phyloP scores from a whole-genome alignment of 2,113 vertebrate species.

The Oncorhynchus clarkii region DNA sequence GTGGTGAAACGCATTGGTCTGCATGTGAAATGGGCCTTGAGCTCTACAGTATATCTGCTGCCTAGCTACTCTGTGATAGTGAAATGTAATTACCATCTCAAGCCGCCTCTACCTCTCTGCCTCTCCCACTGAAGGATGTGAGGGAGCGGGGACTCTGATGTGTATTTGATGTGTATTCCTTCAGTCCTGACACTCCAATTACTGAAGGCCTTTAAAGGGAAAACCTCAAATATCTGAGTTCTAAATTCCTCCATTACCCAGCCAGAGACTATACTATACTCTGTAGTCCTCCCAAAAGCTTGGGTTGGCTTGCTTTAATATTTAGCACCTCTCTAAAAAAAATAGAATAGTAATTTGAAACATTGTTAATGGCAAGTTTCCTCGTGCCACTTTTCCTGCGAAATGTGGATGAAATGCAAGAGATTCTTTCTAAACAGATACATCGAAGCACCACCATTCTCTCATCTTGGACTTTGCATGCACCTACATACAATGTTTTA shows the following conservation, averaged over 20 bases:
- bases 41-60: slow-evolving; percentile 33
- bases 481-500: too few relatives aligned
- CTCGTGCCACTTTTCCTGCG: background rate
- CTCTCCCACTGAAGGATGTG: slow-evolving; percentile 36
- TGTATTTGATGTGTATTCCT: slow-evolving; percentile 58
- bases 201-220: slow-evolving; percentile 53
- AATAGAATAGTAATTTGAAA: slow-evolving; percentile 35
- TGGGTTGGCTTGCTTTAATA: slow-evolving; percentile 41
- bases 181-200: slow-evolving; percentile 65
- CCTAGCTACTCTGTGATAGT: slow-evolving; percentile 53
- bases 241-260: slow-evolving; percentile 50
- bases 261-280: slow-evolving; percentile 15
- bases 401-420: background rate
- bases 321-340: slow-evolving; percentile 36
- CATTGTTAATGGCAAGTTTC: background rate
- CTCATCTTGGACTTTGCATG: too few relatives aligned
- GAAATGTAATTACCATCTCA: slow-evolving; percentile 66
- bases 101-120: slow-evolving; percentile 42
- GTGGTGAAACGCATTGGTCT: slow-evolving; percentile 34
- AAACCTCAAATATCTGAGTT: slow-evolving; percentile 63
- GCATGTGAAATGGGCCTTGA: slow-evolving; percentile 33
- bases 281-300: background rate
- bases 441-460: background rate
- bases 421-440: background rate
- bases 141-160: slow-evolving; percentile 45